Conservation (phyloP, 2,113 vertebrate species). For the Semicossyphus pulcher region DNA sequence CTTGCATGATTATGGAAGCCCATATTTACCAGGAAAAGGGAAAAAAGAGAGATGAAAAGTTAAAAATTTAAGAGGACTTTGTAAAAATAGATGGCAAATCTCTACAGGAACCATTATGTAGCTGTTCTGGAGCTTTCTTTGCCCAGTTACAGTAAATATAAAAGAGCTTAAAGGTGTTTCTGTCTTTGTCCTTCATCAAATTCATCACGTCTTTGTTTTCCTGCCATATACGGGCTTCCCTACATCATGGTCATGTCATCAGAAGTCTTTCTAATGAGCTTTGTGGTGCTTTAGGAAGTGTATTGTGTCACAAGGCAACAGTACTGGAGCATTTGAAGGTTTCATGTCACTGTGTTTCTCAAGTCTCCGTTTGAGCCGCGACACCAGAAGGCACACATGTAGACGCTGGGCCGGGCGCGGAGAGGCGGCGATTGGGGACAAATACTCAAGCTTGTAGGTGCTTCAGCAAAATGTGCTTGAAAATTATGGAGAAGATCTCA, state of each 20-base stretch:
- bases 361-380: constrained; percentile 26
- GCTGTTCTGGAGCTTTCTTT: too few relatives aligned
- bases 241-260: accelerated
- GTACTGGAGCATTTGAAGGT: not conserved
- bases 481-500: too few relatives aligned
- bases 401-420: constrained; percentile 37
- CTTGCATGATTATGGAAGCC: not conserved
- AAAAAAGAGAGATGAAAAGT: not conserved
- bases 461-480: not conserved
- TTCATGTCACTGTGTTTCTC: not conserved
- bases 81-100: too few relatives aligned
- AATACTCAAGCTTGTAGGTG: constrained; percentile 3
- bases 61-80: too few relatives aligned
- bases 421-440: constrained; percentile 3
- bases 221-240: not conserved
- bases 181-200: too few relatives aligned
- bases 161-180: too few relatives aligned
- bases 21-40: not conserved
- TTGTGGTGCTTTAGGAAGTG: constrained; percentile 15
- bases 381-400: constrained; percentile 75
- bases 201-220: not conserved
- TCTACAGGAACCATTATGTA: too few relatives aligned
- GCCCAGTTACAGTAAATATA: too few relatives aligned
- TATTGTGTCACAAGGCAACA: constrained; percentile 43
- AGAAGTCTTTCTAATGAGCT: too few relatives aligned